Conservation (phyloP, 2,113 vertebrate species). For the Microtus pennsylvanicus region DNA sequence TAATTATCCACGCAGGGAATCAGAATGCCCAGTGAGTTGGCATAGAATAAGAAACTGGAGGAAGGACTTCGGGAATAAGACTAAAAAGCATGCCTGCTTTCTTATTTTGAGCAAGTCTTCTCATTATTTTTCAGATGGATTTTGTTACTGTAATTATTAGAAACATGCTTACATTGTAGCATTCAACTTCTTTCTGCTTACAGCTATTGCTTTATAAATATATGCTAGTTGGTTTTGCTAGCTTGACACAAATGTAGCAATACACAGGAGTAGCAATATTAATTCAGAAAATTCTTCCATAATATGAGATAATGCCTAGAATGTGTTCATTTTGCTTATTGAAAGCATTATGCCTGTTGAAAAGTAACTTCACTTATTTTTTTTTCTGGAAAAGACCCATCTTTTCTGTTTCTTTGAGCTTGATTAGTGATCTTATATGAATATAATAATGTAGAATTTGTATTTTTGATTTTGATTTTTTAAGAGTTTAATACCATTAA, state of each 20-base stretch:
- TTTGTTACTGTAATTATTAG: neutral
- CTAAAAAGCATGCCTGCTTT: neutral
- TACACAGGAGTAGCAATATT: no score
- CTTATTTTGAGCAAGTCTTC: neutral
- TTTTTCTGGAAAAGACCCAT: neutral
- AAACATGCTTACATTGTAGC: neutral
- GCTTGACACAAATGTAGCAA: no score
- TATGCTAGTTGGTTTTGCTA: no score
- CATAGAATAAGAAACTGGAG: neutral
- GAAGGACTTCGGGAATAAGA: neutral
- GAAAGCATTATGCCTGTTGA: neutral
- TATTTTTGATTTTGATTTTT: neutral
- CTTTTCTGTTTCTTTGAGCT: neutral
- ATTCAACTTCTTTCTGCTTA: no score
- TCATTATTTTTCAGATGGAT: neutral
- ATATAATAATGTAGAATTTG: neutral
- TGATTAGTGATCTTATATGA: neutral
- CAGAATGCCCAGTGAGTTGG: neutral
- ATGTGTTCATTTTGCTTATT: no score
- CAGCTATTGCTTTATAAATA: no score
- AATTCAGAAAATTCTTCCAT: no score
- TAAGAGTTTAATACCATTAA: no score
- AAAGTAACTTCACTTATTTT: neutral
- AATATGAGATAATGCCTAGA: no score
- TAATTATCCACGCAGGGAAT: neutral